Base-by-base conservation (phyloP, 1,140 invertebrate genomes). In the Euwallacea similis region DNA sequence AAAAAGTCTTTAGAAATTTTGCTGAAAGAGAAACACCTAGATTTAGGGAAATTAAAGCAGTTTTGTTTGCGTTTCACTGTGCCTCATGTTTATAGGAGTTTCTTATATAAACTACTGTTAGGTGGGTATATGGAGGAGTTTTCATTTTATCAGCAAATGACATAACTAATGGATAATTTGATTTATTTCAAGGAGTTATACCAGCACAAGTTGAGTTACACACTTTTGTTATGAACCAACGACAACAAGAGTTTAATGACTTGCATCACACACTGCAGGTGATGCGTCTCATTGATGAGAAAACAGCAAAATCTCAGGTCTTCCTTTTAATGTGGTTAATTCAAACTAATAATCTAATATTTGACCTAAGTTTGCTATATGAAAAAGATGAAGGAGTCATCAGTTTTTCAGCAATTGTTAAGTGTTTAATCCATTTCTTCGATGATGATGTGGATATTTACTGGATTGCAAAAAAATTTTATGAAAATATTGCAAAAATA, bases 1-100 rank as follows among this genome's bases (percentile, higher is more conserved):
- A 96, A 95, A 81, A 94, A 93, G 82, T 94, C 93, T 0, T 81
- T 97, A n/a, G 94, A 97, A 84, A 94, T 94, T 79, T 83, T 97
- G 7, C 84, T 96, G 67, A 94, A 94, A 79, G 94, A 96, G 73
- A 91, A 91, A 79, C 90, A 92, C 10, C 86, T 94, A 76, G 93
- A 95, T 79, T 87, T 87, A 77, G 86, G 86, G 7, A 96, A 96
- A 81, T 79, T 97, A 16, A 89, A 89, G 77, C 92, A 95, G 76
- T 96, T 96, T 79, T 92, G 92, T 79, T 81, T 94, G 59, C 84
- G 92, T 63, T 96, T 93, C 78, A 89, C 90, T 7, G 89, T 96
- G 8, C 94, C 94, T 44, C 85, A 88, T 15, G 85, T 89, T n/a
- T 91, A 95, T 74, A 87, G 94, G 78, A 88, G 87, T 78, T 85